A percentile compares a stretch with the other conserved stretches of the same genome.
phyloP scores from a whole-genome alignment of 2,797 vertebrate species.

The Chrysocyon brachyurus region DNA sequence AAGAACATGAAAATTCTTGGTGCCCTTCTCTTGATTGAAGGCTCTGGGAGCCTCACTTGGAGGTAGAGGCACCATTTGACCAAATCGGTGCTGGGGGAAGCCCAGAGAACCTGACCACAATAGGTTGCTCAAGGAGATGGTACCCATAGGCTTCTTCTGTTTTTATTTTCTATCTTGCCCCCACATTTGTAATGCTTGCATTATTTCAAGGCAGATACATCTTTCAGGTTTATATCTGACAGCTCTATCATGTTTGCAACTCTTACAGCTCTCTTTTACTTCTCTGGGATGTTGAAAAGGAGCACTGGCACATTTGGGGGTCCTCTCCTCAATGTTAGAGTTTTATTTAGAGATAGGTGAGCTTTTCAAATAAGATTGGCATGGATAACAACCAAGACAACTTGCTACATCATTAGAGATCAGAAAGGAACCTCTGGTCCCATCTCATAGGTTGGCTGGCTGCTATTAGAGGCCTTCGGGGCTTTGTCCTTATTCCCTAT shows the following conservation, averaged over 20 bases:
- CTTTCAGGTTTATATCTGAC: background rate
- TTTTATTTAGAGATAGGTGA: background rate
- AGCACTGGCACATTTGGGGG: background rate
- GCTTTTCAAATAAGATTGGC: constrained; percentile 16
- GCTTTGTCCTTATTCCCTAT: background rate
- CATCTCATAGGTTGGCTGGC: background rate
- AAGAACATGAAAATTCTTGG: background rate
- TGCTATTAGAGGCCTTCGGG: background rate
- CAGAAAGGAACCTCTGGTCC: background rate
- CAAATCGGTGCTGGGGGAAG: background rate
- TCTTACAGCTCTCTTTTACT: background rate
- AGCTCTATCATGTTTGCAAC: background rate
- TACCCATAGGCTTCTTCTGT: background rate
- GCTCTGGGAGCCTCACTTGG: background rate
- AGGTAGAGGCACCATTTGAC: background rate
- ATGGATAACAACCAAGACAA: background rate
- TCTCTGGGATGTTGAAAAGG: background rate
- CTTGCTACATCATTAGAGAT: background rate
- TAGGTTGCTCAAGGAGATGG: background rate
- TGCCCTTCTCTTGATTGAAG: background rate
- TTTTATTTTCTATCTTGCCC: background rate
- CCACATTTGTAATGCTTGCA: background rate
- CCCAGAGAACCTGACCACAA: background rate
- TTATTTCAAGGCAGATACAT: constrained; percentile 32
- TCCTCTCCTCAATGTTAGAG: background rate